Percentiles rank a stretch among this genome's conserved stretches.
These are phyloP conservation scores for Lepetodrilus schrolli DNA, from an alignment of 2,888 invertebrate species.

Conservation along the genomic window DNA sequence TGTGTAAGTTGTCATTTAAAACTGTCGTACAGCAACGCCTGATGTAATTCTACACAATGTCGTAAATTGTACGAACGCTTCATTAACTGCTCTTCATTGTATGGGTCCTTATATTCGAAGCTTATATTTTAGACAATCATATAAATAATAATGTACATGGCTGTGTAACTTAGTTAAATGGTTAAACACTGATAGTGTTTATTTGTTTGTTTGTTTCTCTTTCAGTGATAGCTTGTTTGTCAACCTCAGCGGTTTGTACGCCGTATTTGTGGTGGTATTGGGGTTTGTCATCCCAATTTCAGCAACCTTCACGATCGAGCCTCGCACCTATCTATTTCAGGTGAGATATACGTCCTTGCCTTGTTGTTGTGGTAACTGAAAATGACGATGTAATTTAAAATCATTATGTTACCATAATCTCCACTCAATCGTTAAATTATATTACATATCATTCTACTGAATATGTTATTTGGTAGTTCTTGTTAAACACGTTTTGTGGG, in stretches of 20 bases:
- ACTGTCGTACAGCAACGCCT: too few relatives aligned
- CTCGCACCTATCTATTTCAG: conserved; percentile 53
- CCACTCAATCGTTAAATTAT: too few relatives aligned
- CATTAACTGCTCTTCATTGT: not conserved
- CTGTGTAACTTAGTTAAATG: not conserved
- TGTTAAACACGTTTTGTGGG: too few relatives aligned
- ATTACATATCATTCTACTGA: too few relatives aligned
- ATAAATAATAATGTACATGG: not conserved
- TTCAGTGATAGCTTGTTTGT: conserved; percentile 61
- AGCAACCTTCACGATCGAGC: conserved; percentile 80
- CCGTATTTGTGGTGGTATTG: conserved; percentile 93
- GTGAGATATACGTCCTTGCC: too few relatives aligned
- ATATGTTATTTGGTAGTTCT: too few relatives aligned
- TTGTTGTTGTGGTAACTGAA: too few relatives aligned
- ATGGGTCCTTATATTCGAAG: not conserved
- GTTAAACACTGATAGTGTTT: not conserved
- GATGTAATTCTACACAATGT: too few relatives aligned
- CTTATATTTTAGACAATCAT: not conserved
- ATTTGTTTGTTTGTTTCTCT: conserved; percentile 20
- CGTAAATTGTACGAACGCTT: not conserved
- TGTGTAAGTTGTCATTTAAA: not conserved
- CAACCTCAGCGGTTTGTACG: conserved; percentile 89
- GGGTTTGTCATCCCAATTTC: conserved; percentile 97
- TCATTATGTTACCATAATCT: too few relatives aligned
- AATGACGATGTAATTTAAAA: too few relatives aligned